phyloP scores from a whole-genome alignment of 2,113 vertebrate species.

The Xiphophorus maculatus region DNA sequence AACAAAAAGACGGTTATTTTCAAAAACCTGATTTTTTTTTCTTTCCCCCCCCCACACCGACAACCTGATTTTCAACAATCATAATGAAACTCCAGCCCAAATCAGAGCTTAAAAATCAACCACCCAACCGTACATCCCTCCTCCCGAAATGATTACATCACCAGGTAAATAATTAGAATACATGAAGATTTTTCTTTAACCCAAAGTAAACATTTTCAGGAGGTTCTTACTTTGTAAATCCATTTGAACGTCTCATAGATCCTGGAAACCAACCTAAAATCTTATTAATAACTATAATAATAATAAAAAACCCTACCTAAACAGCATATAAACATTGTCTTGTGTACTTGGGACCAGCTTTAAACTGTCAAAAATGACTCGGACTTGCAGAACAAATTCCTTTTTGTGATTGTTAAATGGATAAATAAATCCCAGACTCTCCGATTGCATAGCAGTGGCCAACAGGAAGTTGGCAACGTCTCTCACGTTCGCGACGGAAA shows the following conservation, averaged over 20 bases:
- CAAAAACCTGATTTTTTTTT: too few relatives aligned
- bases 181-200: slow-evolving; percentile 8
- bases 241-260: background rate
- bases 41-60: too few relatives aligned
- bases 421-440: background rate
- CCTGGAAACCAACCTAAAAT: slow-evolving; percentile 11
- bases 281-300: background rate
- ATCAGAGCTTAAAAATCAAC: slow-evolving; percentile 28
- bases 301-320: background rate
- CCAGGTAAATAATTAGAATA: slow-evolving; percentile 48
- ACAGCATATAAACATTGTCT: slow-evolving; percentile 6
- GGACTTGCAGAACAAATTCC: background rate
- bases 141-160: slow-evolving; percentile 20
- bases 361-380: background rate
- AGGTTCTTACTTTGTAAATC: background rate
- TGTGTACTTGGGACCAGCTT: background rate
- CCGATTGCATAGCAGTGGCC: slow-evolving; percentile 32
- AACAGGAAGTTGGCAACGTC: background rate
- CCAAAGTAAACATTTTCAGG: slow-evolving; percentile 7
- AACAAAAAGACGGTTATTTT: background rate
- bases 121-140: slow-evolving; percentile 22
- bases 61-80: too few relatives aligned
- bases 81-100: slow-evolving; percentile 4
- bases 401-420: background rate
- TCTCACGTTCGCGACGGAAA: slow-evolving; percentile 15